Conservation (phyloP, 2,888 invertebrate species). For the Podabrus alpinus region DNA sequence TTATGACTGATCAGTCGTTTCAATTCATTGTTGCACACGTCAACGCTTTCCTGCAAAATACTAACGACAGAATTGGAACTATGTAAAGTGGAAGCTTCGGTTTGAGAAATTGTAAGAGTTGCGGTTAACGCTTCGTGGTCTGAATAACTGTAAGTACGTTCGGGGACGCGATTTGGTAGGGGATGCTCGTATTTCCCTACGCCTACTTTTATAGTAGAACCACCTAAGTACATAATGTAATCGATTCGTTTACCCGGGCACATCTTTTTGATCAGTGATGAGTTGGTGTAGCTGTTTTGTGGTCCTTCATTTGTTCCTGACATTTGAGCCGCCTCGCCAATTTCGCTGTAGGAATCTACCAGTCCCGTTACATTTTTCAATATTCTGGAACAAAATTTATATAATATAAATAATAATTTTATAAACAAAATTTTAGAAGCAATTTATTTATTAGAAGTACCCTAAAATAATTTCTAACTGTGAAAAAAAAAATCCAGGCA, state of each 20-base stretch:
- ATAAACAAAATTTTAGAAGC: too few species aligned
- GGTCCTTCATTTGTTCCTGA: constrained; percentile 78
- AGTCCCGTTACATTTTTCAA: constrained; percentile 63
- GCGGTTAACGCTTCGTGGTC: constrained; percentile 87
- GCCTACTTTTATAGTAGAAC: constrained; percentile 49
- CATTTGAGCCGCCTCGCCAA: constrained; percentile 44
- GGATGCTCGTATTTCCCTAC: constrained; percentile 69
- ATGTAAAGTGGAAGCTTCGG: constrained; percentile 35
- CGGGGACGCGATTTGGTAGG: constrained; percentile 74
- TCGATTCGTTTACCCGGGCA: constrained; percentile 89
- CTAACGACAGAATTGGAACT: constrained; percentile 32
- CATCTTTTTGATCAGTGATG: constrained; percentile 56
- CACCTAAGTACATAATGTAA: constrained; percentile 76
- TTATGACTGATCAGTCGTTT: constrained; percentile 58
- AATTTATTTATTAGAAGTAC: too few species aligned
- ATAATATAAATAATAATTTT: neutral
- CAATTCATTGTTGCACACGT: constrained; percentile 64
- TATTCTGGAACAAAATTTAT: constrained; percentile 53
- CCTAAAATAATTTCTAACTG: too few species aligned
- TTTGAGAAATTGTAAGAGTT: constrained; percentile 51
- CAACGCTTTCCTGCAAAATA: constrained; percentile 63
- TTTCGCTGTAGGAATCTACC: constrained; percentile 56
- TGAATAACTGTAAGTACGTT: constrained; percentile 76
- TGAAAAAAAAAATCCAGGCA: too few species aligned
- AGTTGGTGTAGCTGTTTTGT: constrained; percentile 81